Evolutionary conservation across 2,888 invertebrate species (phyloP), one percentile per base, ranked within the genome.

Genomic region (Schizotus pectinicornis): DNA sequence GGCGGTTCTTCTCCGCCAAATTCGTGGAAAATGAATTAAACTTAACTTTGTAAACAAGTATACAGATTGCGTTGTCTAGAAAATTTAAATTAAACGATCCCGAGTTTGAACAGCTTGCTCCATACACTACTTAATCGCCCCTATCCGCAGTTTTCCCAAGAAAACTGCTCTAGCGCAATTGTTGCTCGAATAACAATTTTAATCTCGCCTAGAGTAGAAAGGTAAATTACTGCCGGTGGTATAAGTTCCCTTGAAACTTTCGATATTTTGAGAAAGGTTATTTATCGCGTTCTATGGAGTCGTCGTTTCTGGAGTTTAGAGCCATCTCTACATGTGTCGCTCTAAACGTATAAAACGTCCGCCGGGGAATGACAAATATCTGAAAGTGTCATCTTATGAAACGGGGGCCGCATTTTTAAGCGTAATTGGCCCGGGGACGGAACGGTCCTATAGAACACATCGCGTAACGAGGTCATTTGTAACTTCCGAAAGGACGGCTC

Each of bases 391-490:
- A 62, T 71, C 67, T 68, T 68, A 63, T 62, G 61, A 56, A 65
- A 63, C 56, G 53, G 61, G 46, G 57, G 56, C 56, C 63, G 59
- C 67, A 66, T 64, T 71, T 68, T 70, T 67, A 63, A 67, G 61
- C 67, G 67, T 72, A 71, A 73, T 71, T 72, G 71, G 71, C 64
- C 60, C 53, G 61, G 65, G 55, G 33, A 52, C 34, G 47, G 34
- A 59, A 63, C 65, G 67, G 67, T 67, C 68, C 67, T 64, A n/a
- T 59, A 65, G 63, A 68, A 64, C 65, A 68, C 66, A 69, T 68
- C 64, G 56, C 61, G 59, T 71, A 73, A 72, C 71, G 71, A 72
- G 64, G 67, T 70, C 71, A 67, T 73, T 71, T 72, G 68, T 71
- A 70, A 68, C 68, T 69, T 65, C 66, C 65, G 64, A 56, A 58